Evolutionary conservation across 37 sponge, comb jelly and placozoan genomes (phyloP).

Genomic region (Spongia lamella): DNA sequence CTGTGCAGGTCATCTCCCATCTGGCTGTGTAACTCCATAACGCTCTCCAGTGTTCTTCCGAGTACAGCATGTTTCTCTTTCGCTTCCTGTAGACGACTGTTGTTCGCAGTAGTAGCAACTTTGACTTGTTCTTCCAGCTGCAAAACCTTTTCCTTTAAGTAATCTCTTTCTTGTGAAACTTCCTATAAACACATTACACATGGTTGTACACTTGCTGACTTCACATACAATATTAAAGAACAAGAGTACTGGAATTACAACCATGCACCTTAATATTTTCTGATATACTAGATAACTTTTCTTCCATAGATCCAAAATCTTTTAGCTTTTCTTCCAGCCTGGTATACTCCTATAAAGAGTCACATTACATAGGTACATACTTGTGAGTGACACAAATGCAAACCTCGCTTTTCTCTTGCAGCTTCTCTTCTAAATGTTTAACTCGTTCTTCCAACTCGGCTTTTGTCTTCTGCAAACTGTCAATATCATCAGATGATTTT

Average conservation of each 20-base stretch:
- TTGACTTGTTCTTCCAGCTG: conserved; percentile 47
- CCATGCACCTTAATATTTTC: not conserved
- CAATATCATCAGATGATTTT: too few relatives aligned
- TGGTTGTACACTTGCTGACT: conserved; percentile 8
- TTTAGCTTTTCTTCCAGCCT: conserved; percentile 17
- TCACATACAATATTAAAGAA: not conserved
- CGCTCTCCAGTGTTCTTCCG: conserved; percentile 25
- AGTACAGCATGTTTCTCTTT: conserved; percentile 8
- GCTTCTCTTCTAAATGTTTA: not conserved
- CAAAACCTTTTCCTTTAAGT: conserved; percentile 7
- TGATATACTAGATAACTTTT: not conserved
- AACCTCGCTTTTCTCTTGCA: not conserved
- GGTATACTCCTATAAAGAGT: conserved; percentile 6
- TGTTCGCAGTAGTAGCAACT: conserved; percentile 28
- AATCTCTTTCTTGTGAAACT: conserved; percentile 21
- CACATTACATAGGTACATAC: not conserved
- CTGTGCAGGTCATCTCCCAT: not conserved
- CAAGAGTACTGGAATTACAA: too few relatives aligned
- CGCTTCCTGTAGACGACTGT: conserved; percentile 14
- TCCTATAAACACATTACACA: not conserved
- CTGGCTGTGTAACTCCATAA: conserved; percentile 19
- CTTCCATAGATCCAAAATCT: not conserved
- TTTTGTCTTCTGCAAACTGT: not conserved
- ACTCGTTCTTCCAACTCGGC: not conserved
- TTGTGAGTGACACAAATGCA: not conserved